Evolutionary conservation across 2,888 invertebrate genomes (phyloP).

Genomic region (Amphipyra berbera): DNA sequence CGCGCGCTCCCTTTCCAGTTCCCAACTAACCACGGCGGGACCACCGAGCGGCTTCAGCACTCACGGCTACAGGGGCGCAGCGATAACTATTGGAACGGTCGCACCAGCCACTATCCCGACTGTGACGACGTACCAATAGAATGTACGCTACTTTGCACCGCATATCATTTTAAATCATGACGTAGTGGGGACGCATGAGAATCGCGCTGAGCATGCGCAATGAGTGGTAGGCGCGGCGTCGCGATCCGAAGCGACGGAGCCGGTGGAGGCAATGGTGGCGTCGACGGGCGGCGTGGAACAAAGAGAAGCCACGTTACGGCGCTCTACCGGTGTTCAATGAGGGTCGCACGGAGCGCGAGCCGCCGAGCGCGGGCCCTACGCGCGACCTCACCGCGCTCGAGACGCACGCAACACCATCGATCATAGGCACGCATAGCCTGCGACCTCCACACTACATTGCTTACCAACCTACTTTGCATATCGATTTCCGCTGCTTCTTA

Average conservation of each 20-base stretch:
- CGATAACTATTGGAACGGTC: constrained; percentile 63
- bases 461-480: constrained; percentile 77
- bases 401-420: constrained; percentile 81
- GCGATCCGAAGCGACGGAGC: constrained; percentile 64
- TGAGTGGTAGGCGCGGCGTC: constrained; percentile 81
- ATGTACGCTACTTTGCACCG: constrained; percentile 74
- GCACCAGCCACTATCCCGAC: constrained; percentile 67
- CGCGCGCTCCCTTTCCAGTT: constrained; percentile 82
- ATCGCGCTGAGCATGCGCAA: constrained; percentile 83
- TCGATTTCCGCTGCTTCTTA: constrained; percentile 70
- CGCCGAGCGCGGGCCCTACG: constrained; percentile 57
- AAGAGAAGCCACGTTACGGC: constrained; percentile 75
- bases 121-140: constrained; percentile 69
- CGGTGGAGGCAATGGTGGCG: constrained; percentile 74
- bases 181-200: constrained; percentile 79
- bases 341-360: constrained; percentile 67
- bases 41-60: constrained; percentile 57
- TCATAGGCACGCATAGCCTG: constrained; percentile 79
- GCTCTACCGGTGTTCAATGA: constrained; percentile 68
- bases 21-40: constrained; percentile 68
- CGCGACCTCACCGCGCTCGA: constrained; percentile 71
- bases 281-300: constrained; percentile 75
- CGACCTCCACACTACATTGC: constrained; percentile 75
- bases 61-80: constrained; percentile 59
- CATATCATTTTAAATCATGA: constrained; percentile 80